A percentile compares a stretch with the other conserved stretches of the same genome.
Conservation (phyloP, 2,113 vertebrate genomes). For the Carassius gibelio region DNA sequence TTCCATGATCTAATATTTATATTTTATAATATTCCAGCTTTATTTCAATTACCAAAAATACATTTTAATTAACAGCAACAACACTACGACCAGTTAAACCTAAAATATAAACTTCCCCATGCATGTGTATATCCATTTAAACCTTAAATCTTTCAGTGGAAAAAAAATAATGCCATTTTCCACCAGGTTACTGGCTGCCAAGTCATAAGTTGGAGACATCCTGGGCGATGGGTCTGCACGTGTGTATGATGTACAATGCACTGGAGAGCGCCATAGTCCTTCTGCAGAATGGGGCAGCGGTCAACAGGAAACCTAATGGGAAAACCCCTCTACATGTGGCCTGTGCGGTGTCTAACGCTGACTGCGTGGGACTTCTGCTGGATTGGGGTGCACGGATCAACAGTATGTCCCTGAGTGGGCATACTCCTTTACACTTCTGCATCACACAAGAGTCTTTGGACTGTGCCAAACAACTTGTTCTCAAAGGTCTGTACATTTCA, state of each 20-base stretch:
- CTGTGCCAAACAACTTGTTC: constrained; percentile 87
- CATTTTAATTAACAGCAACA: too few species aligned
- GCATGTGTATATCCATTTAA: too few species aligned
- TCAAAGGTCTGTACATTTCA: constrained; percentile 78
- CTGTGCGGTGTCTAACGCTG: constrained; percentile 81
- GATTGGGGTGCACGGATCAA: constrained; percentile 84
- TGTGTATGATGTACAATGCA: constrained; percentile 87
- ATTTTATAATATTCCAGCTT: too few species aligned
- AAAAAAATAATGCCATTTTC: too few species aligned
- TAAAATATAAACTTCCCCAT: too few species aligned
- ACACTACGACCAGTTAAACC: too few species aligned
- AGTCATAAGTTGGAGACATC: constrained; percentile 91
- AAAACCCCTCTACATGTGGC: constrained; percentile 94
- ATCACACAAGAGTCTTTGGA: constrained; percentile 79
- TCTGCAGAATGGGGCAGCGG: constrained; percentile 83
- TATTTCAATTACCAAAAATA: too few species aligned
- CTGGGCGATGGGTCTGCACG: constrained; percentile 91
- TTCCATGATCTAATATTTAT: too few species aligned
- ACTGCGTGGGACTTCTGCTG: constrained; percentile 84
- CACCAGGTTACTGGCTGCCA: constrained; percentile 91
- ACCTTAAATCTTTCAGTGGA: too few species aligned
- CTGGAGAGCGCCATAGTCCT: constrained; percentile 84
- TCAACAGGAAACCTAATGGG: constrained; percentile 91
- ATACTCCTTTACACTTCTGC: constrained; percentile 88
- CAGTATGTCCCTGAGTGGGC: constrained; percentile 86